Evolutionary conservation across 2,797 vertebrate genomes (phyloP).

Genomic region (Euthynnus affinis): DNA sequence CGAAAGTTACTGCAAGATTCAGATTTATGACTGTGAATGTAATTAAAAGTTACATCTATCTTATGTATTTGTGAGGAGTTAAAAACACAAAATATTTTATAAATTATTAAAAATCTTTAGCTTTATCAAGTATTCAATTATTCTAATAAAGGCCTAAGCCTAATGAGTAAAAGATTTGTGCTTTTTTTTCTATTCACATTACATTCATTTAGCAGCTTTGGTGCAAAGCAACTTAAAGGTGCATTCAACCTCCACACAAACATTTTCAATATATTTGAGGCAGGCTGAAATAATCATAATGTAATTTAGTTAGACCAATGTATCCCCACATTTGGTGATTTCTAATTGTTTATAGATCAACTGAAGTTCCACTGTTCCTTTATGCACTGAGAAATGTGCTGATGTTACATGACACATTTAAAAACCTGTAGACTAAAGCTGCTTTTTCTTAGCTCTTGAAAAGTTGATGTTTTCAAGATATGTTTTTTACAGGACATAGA

Average conservation of each 20-base stretch:
- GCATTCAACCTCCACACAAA: background rate
- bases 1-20: slow-evolving; percentile 47
- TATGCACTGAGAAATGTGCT: background rate
- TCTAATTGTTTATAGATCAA: background rate
- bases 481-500: background rate
- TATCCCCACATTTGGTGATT: background rate
- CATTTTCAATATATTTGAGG: no score
- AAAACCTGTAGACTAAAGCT: background rate
- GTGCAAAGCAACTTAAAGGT: background rate
- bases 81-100: slow-evolving; percentile 82
- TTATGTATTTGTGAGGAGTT: slow-evolving; percentile 66
- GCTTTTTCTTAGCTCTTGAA: background rate
- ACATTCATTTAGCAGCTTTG: background rate
- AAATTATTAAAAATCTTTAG: slow-evolving; percentile 72
- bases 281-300: no score
- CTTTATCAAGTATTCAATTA: slow-evolving; percentile 75
- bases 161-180: slow-evolving; percentile 45
- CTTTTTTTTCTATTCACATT: slow-evolving; percentile 5
- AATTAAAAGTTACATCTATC: slow-evolving; percentile 68
- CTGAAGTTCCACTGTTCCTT: background rate
- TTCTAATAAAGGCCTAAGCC: slow-evolving; percentile 81
- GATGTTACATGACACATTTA: background rate
- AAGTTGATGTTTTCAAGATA: background rate
- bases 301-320: background rate
- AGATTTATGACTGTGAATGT: slow-evolving; percentile 83